Base-by-base conservation (phyloP, 2,888 invertebrate genomes). In the Nematopogon swammerdamellus region DNA sequence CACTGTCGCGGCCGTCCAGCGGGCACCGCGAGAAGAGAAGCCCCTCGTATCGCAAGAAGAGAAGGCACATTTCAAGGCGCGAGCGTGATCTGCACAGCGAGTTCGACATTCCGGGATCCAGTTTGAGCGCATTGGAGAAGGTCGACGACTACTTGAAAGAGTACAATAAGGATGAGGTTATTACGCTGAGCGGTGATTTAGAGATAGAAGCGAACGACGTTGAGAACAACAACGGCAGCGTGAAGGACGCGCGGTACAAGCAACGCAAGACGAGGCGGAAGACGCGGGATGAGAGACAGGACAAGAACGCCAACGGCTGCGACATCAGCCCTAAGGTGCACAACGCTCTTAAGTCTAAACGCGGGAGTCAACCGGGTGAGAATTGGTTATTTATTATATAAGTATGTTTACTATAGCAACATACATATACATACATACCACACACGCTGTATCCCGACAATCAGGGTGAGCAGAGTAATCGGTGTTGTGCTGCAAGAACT, bases 131-230 rank as follows among this genome's bases (percentile, higher is more conserved):
- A 51, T 64, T 80, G 53, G 80, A 80, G 59, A 77, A 64, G 63
- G 80, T 80, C 44, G 80, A 80, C 53, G 80, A 80, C 52, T 80
- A 80, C 48, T 60, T 80, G 25, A 80, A 77, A 60, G 80, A 80
- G 53, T 80, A 80, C 54, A 79, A 80, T 46, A 77, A 72, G 56
- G 79, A 79, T 55, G 80, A 80, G 62, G 74, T 73, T 4, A 72
- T 80, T 0, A 80, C 80, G 2, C 58, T 80, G 0, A 80, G 80
- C 25, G 80, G 80, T 4, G 80, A 80, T 47, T 54, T 80, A n/a
- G 80, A 80, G 53, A 79, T 80, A 45, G 80, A 80, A 52, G 64
- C 63, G 0, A 76, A 80, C 61, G 80, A 80, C 55, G 59, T 70
- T 36, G 76, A 76, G 45, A 80, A 80, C 53, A 80, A 80, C 53